Evolutionary conservation across 2,888 invertebrate species (phyloP).

Genomic region (Lissocephala sabroskyi): DNA sequence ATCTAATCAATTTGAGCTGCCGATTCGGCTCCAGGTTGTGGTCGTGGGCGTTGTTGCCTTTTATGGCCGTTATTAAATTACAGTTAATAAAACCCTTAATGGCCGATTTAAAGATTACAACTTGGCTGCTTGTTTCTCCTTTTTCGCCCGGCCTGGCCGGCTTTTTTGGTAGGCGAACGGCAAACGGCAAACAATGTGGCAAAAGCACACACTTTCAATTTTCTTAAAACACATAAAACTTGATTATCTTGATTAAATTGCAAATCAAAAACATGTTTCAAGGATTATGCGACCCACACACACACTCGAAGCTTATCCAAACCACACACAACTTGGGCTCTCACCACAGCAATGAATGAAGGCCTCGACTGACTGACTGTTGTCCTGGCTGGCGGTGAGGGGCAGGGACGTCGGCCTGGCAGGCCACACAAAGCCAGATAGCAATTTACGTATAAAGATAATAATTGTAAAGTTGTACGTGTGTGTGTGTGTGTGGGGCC

Average conservation of each 20-base stretch:
- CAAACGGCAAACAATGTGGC: constrained; percentile 53
- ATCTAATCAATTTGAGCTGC: background rate
- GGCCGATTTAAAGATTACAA: constrained; percentile 54
- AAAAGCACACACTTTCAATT: constrained; percentile 63
- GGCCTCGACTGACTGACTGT: too few species aligned
- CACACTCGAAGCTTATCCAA: constrained; percentile 37
- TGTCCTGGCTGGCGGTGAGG: too few species aligned
- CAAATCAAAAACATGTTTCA: constrained; percentile 66
- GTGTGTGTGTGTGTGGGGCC: too few species aligned
- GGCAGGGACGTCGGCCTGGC: too few species aligned
- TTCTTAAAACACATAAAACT: constrained; percentile 64
- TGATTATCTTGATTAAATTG: constrained; percentile 67
- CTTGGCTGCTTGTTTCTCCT: constrained; percentile 10
- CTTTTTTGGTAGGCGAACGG: too few species aligned
- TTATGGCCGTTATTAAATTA: constrained; percentile 42
- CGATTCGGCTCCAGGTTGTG: background rate
- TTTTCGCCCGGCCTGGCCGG: too few species aligned
- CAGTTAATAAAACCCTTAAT: constrained; percentile 48
- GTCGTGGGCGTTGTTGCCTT: constrained; percentile 1
- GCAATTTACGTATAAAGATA: too few species aligned
- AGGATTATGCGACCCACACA: constrained; percentile 46
- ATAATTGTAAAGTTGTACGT: too few species aligned
- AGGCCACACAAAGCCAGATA: too few species aligned
- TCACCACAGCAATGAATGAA: background rate
- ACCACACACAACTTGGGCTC: constrained; percentile 14